Evolutionary conservation across 30 jellyfish, hydroid and myxozoan genomes (phyloP).

Genomic region (Turritopsis rubra): DNA sequence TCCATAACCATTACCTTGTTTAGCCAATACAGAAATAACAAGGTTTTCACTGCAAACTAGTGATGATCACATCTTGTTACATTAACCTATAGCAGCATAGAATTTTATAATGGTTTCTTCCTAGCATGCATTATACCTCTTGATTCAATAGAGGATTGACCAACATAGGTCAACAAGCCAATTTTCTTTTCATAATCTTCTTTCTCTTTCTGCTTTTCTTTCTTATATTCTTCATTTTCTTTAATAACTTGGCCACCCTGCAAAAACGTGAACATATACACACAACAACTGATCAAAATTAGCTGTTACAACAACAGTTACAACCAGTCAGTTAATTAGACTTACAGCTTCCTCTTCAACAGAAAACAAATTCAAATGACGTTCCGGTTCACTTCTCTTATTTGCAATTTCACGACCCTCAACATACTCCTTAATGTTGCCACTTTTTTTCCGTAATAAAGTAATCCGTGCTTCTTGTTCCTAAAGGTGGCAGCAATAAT

Average conservation of each 20-base stretch:
- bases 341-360: constrained; percentile 36
- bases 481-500: too few relatives aligned
- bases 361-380: constrained; percentile 59
- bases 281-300: not conserved
- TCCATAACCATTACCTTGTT: too few relatives aligned
- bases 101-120: not conserved
- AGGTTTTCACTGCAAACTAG: too few relatives aligned
- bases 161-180: constrained; percentile 83
- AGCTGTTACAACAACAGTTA: not conserved
- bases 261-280: not conserved
- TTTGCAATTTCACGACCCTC: not conserved
- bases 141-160: constrained; percentile 60
- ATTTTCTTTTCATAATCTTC: constrained; percentile 64
- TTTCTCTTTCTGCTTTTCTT: constrained; percentile 60
- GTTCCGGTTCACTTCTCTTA: not conserved
- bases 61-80: not conserved
- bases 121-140: constrained; percentile 24
- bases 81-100: not conserved
- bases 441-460: constrained; percentile 30
- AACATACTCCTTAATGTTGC: not conserved
- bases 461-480: constrained; percentile 70
- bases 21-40: too few relatives aligned
- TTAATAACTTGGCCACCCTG: constrained; percentile 19
- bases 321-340: not conserved
- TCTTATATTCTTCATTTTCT: constrained; percentile 55